Conservation (phyloP, 2,797 vertebrate genomes). For the Enteromius trimaculatus region DNA sequence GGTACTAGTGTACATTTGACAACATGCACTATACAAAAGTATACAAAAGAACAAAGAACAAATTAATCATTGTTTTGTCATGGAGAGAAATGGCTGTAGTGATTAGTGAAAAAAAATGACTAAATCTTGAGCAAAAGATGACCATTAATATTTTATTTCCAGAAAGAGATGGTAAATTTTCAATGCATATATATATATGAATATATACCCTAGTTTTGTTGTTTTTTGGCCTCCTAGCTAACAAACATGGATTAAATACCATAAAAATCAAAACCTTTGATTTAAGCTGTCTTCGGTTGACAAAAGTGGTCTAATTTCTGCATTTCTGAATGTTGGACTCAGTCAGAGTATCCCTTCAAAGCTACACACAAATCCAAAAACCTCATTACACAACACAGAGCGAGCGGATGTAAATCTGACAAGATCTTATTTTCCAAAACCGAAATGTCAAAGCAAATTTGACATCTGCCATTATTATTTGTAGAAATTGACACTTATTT, state of each 20-base stretch:
- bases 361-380: constrained; percentile 31
- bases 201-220: not conserved
- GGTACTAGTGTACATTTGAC: not conserved
- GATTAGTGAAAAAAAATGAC: not conserved
- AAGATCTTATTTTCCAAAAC: constrained; percentile 44
- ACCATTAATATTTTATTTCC: not conserved
- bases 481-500: constrained; percentile 53
- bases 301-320: not conserved
- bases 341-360: not conserved
- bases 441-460: constrained; percentile 49
- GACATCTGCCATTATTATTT: constrained; percentile 56
- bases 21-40: not conserved
- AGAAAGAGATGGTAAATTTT: not conserved
- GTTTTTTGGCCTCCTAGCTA: not conserved
- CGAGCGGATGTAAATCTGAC: constrained; percentile 40
- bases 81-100: not conserved
- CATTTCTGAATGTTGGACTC: not conserved
- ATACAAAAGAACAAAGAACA: not conserved
- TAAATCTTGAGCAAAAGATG: not conserved
- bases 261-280: not conserved
- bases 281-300: not conserved
- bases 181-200: not conserved
- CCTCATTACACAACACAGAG: constrained; percentile 40
- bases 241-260: not conserved
- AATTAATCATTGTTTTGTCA: not conserved